These are phyloP conservation scores for Saturnia japonica DNA, from an alignment of 2,888 invertebrate genomes.

Conservation along the genomic window DNA sequence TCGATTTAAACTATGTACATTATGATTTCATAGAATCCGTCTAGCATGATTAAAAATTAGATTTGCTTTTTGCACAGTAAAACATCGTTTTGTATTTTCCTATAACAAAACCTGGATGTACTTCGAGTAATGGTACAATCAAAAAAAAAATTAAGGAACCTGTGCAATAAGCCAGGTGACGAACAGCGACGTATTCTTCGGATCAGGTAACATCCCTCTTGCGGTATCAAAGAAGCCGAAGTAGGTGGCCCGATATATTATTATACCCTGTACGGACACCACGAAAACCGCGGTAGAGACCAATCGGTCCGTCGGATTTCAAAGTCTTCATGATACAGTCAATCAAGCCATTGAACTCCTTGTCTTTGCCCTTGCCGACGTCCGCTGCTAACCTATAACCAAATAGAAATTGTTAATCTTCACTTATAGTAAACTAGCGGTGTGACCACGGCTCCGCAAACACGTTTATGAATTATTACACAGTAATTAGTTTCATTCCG, in stretches of 20 bases:
- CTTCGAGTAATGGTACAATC: no score
- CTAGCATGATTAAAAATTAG: no score
- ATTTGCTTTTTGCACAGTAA: no score
- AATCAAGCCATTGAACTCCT: conserved; percentile 86
- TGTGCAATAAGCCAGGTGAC: conserved; percentile 96
- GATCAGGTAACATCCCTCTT: conserved; percentile 93
- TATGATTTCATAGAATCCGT: no score
- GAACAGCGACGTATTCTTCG: conserved; percentile 93
- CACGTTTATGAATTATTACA: no score
- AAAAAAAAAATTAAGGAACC: conserved; percentile 38
- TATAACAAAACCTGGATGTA: no score
- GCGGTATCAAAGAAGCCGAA: conserved; percentile 97
- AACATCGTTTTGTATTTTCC: no score
- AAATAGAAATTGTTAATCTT: no score
- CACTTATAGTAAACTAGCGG: no score
- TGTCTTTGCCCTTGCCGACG: conserved; percentile 89
- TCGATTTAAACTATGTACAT: no score
- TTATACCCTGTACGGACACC: conserved; percentile 97
- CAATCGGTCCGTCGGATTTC: conserved; percentile 90
- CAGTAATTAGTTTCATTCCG: no score
- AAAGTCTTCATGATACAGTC: conserved; percentile 92
- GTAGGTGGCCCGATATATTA: conserved; percentile 97
- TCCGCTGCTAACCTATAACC: conserved; percentile 84
- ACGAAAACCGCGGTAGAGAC: conserved; percentile 95
- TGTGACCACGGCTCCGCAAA: no score